Evolutionary conservation across 2,113 vertebrate species (phyloP), one percentile per base, ranked within the genome.

Genomic region (Ia io): DNA sequence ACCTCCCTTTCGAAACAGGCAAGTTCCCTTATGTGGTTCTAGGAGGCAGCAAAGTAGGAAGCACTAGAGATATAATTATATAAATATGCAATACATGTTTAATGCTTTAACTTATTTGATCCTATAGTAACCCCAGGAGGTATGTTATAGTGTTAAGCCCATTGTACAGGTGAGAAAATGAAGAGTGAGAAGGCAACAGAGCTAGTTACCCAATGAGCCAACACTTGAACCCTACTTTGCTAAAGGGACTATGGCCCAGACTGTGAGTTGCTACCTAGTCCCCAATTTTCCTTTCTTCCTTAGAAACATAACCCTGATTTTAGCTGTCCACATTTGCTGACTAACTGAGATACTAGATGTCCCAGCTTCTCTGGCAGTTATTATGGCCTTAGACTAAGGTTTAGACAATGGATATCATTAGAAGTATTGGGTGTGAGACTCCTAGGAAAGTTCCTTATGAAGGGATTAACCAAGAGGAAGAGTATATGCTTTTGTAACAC

Each of bases 291-390:
- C 25, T 67, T 79, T 37, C 25, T 22, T 67, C 25, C 17, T 78
- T 70, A 63, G 51, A 17, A 79, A 77, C 12, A 20, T 37, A 53
- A 84, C 17, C 12, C 53, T 47, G 53, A n/a, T 65, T 73, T 53
- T 32, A 63, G 17, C 42, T 84, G 49, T 23, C 35, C 30, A 79
- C 23, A 14, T 14, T 14, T 71, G 79, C 12, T 44, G 42, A 78
- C 30, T 30, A 63, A 51, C 63, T 37, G n/a, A 53, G 71, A 80
- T 4, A 37, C 53, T 65, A 56, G 30, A 25, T 37, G 35, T 6
- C n/a, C 85, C 30, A 23, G 18, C 53, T 78, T 90, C 79, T 56
- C 84, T 32, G 42, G 30, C 12, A 65, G 51, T 53, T 71, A 89
- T n/a, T 51, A 37, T 37, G 35, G 51, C 23, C 71, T n/a, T 23